A percentile compares a stretch with the other conserved stretches of the same genome.
phyloP scores from a whole-genome alignment of 2,113 vertebrate genomes.

The Odobenus rosmarus region DNA sequence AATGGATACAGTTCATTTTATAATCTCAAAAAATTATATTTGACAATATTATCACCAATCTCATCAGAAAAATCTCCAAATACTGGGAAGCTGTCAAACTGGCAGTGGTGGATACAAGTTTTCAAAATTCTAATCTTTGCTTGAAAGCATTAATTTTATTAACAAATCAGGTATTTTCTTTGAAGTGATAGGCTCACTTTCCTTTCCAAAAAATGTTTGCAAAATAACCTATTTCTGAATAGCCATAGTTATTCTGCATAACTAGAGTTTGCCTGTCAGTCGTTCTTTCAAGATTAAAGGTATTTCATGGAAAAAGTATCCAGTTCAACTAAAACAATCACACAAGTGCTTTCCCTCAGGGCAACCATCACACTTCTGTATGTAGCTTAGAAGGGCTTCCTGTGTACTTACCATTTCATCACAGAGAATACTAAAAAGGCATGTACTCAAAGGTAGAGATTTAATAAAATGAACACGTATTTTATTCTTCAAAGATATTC shows the following conservation, averaged over 20 bases:
- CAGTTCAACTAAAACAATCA: not conserved
- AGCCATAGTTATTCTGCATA: not conserved
- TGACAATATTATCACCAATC: not conserved
- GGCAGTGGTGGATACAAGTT: not conserved
- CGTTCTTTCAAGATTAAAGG: not conserved
- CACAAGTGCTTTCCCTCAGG: not conserved
- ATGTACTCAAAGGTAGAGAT: not conserved
- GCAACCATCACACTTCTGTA: too few species aligned
- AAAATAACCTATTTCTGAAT: not conserved
- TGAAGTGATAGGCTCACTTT: not conserved
- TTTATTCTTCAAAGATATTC: not conserved
- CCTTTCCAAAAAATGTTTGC: not conserved
- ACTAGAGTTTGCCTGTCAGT: not conserved
- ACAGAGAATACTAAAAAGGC: not conserved
- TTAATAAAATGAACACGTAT: not conserved
- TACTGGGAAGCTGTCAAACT: not conserved
- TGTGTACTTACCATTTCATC: not conserved
- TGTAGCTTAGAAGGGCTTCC: not conserved
- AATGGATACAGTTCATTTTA: not conserved
- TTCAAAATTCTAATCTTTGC: conserved; percentile 41
- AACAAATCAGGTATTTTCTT: not conserved
- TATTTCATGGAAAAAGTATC: not conserved
- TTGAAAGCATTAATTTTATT: conserved; percentile 38
- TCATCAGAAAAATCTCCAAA: conserved; percentile 5
- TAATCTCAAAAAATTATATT: not conserved